Evolutionary conservation across 2,113 vertebrate species (phyloP).

Genomic region (Engystomops pustulosus): DNA sequence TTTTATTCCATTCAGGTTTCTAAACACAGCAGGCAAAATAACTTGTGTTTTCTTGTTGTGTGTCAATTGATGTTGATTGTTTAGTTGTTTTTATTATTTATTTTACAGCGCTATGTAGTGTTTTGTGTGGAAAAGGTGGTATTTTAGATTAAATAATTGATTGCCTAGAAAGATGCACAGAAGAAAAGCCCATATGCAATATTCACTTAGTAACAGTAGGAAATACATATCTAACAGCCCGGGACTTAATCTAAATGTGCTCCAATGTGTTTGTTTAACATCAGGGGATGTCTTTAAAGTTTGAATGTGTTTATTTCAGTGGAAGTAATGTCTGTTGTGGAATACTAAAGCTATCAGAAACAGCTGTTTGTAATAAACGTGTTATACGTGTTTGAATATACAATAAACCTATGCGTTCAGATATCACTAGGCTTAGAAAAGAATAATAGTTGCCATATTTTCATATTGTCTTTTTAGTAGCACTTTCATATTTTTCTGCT

Average conservation of each 20-base stretch:
- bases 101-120: background rate
- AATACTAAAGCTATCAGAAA: conserved; percentile 14
- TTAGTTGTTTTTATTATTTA: background rate
- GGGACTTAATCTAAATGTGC: conserved; percentile 38
- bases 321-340: conserved; percentile 28
- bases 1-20: background rate
- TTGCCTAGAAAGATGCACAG: conserved; percentile 8
- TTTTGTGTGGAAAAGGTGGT: conserved; percentile 12
- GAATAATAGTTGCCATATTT: background rate
- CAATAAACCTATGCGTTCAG: conserved; percentile 17
- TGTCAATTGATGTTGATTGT: background rate
- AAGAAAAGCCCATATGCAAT: conserved; percentile 28
- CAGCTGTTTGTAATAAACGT: conserved; percentile 42
- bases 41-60: background rate
- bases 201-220: conserved; percentile 47
- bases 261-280: conserved; percentile 43
- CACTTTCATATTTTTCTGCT: background rate
- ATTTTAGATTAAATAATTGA: conserved; percentile 40
- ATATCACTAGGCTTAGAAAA: background rate
- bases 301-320: conserved; percentile 45
- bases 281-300: conserved; percentile 47
- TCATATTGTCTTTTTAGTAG: background rate
- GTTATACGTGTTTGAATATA: conserved; percentile 8
- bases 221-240: conserved; percentile 40
- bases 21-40: background rate